Percentiles rank a stretch among this genome's conserved stretches.
Conservation (phyloP, 2,113 vertebrate genomes). For the Callospermophilus lateralis region DNA sequence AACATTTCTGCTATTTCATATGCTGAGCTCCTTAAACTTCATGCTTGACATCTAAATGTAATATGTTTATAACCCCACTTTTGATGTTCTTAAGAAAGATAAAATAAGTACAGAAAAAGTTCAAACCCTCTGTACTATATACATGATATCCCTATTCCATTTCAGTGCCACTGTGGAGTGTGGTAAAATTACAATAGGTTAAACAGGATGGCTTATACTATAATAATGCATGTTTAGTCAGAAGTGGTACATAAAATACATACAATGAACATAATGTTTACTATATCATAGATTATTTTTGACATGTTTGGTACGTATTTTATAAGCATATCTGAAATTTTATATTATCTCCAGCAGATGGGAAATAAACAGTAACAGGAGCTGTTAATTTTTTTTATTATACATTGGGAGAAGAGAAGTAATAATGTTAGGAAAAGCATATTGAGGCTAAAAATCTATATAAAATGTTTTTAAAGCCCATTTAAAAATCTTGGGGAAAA, state of each 20-base stretch:
- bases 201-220: slow-evolving; percentile 47
- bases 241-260: slow-evolving; percentile 71
- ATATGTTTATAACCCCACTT: not conserved
- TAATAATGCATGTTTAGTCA: slow-evolving; percentile 57
- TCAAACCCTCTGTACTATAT: not conserved
- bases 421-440: slow-evolving; percentile 76
- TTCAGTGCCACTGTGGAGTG: slow-evolving; percentile 15
- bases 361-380: slow-evolving; percentile 80
- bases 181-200: slow-evolving; percentile 56
- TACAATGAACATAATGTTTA: slow-evolving; percentile 75
- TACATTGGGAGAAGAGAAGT: slow-evolving; percentile 66
- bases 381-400: slow-evolving; percentile 80
- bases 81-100: slow-evolving; percentile 30
- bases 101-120: slow-evolving; percentile 18
- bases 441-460: slow-evolving; percentile 72
- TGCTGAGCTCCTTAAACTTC: slow-evolving; percentile 24
- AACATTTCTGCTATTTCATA: not conserved
- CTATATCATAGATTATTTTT: slow-evolving; percentile 76
- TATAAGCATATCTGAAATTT: slow-evolving; percentile 80
- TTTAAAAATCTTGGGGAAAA: slow-evolving; percentile 72
- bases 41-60: not conserved
- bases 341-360: slow-evolving; percentile 78
- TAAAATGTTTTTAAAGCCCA: slow-evolving; percentile 76
- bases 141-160: not conserved
- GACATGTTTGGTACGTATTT: slow-evolving; percentile 74